These are phyloP conservation scores for Halichondria panicea DNA, from an alignment of 37 sponge, comb jelly and placozoan species.

Conservation along the genomic window DNA sequence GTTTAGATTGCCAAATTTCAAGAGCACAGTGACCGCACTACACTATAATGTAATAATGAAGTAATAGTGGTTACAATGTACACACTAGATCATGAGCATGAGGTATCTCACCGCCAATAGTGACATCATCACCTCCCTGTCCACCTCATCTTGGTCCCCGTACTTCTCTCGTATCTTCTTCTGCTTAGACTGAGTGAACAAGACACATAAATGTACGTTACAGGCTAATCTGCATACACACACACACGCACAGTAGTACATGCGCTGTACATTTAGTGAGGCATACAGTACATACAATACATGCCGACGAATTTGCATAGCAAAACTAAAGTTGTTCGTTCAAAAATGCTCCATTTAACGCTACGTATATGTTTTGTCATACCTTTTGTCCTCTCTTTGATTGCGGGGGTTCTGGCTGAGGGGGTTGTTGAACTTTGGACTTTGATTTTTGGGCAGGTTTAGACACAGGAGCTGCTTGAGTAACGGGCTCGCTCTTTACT, in stretches of 20 bases:
- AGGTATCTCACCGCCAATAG: no score
- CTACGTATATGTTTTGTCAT: no score
- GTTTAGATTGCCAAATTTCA: not conserved
- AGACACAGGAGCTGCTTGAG: not conserved
- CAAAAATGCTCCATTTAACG: no score
- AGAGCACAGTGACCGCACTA: not conserved
- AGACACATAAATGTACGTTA: not conserved
- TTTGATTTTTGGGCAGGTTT: not conserved
- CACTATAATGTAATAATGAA: no score
- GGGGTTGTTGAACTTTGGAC: not conserved
- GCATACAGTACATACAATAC: no score
- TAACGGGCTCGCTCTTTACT: not conserved
- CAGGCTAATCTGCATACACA: not conserved
- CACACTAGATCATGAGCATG: no score
- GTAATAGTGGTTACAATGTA: no score
- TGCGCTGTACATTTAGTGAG: no score
- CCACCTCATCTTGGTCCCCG: conserved; percentile 94
- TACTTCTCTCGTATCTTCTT: conserved; percentile 85
- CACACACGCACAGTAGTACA: no score
- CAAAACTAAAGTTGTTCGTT: no score
- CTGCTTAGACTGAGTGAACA: conserved; percentile 58
- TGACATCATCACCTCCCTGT: conserved; percentile 66
- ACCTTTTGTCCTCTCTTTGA: conserved; percentile 85
- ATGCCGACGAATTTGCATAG: no score
- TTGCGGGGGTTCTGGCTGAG: conserved; percentile 5